Percentiles rank a stretch among this genome's conserved stretches.
These are phyloP conservation scores for Himalopsyche kuldschensis DNA, from an alignment of 2,888 invertebrate species.

Conservation along the genomic window DNA sequence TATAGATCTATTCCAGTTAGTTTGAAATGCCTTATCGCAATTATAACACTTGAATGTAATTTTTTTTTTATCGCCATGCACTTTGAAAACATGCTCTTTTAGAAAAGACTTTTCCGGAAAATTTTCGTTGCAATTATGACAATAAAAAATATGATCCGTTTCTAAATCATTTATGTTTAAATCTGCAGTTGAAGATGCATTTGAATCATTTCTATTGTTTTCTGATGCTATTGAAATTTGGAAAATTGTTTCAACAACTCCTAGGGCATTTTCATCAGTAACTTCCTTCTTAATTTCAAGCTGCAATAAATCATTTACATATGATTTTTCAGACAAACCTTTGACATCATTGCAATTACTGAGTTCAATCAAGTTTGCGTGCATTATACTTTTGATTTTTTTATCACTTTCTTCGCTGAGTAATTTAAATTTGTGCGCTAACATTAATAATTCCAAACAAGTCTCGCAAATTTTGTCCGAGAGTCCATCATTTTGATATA, in stretches of 20 bases:
- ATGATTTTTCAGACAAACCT: background rate
- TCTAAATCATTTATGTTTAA: background rate
- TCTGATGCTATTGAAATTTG: background rate
- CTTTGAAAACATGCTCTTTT: background rate
- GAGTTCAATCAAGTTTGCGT: background rate
- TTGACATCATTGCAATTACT: background rate
- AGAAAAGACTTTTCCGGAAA: background rate
- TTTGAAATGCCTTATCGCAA: background rate
- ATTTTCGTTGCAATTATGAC: background rate
- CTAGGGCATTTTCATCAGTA: background rate
- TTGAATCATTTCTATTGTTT: background rate
- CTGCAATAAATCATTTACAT: background rate
- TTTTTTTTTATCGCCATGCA: background rate
- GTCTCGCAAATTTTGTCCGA: background rate
- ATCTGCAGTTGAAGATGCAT: background rate
- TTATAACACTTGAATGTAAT: background rate
- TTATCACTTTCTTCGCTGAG: background rate
- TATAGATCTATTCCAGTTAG: background rate
- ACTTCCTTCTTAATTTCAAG: background rate
- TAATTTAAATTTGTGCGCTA: background rate
- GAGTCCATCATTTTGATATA: background rate
- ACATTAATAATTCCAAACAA: background rate
- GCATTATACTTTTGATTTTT: background rate
- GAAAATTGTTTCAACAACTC: background rate
- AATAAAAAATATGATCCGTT: background rate